Base-by-base conservation (phyloP, 2,888 invertebrate genomes). In the Griposia aprilina region DNA sequence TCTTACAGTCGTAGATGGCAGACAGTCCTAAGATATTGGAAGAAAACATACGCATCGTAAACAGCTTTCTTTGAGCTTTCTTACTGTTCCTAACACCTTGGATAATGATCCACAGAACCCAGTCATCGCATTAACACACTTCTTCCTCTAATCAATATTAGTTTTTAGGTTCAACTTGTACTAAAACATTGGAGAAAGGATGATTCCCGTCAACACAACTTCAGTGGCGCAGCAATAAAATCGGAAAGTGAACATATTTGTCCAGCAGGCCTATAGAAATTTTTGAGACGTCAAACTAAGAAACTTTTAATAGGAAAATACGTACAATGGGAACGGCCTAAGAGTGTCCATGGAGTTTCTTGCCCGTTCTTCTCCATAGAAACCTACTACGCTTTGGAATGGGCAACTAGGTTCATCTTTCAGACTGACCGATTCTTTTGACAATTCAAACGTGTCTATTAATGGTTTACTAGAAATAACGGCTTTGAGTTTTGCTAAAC, bases 21-120 rank as follows among this genome's bases (percentile, higher is more conserved):
- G n/a, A 48, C 50, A n/a, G 17, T 20, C 17, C 26, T 50, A 41
- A 50, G 23, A 4, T 10, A 10, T 26, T 52, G 23, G 8, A 23
- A 26, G 23, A 50, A 36, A 36, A 59, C 36, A n/a, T 17, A 50
- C 15, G 10, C 17, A 36, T 82, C 52, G 26, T n/a, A n/a, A 65
- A 36, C 52, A 76, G 45, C 57, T 82, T 79, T 65, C 63, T 57
- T 81, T 52, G 23, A 74, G 36, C 41, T 20, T 60, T 30, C 60
- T n/a, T n/a, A n/a, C 30, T 55, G 45, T 60, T 71, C 17, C 17
- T 3, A 62, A 23, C 45, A 30, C 66, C 50, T 10, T 30, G 41
- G 7, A n/a, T 30, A 60, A n/a, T 11, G 60, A 45, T 20, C 13
- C 45, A 17, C 8, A 23, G 36, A 63, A 41, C 30, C n/a, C 23